phyloP scores from a whole-genome alignment of 1,140 invertebrate species.

The Brachionus manjavacas region DNA sequence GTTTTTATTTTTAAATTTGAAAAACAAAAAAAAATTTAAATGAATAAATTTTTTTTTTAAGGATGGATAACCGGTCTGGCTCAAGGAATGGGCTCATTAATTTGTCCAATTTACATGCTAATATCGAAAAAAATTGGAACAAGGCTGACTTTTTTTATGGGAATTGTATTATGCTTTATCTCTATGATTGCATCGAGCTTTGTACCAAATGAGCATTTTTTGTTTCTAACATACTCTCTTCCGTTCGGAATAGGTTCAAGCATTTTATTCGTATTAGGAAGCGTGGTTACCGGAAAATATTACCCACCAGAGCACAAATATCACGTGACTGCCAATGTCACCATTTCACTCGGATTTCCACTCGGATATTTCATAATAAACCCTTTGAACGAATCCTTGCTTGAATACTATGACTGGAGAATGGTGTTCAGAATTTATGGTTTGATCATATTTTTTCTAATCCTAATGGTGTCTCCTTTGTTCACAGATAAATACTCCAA shows the following conservation, averaged over 20 bases:
- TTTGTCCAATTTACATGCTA: background rate
- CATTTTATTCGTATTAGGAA: slow-evolving; percentile 7
- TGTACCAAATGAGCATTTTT: slow-evolving; percentile 39
- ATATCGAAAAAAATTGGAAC: background rate
- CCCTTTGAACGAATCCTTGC: slow-evolving; percentile 27
- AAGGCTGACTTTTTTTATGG: background rate
- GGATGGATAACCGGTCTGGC: slow-evolving; percentile 35
- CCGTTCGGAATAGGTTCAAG: slow-evolving; percentile 23
- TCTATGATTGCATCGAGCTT: background rate
- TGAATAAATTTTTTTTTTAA: background rate
- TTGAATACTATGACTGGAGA: slow-evolving; percentile 14
- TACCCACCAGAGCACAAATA: background rate
- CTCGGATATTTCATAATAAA: slow-evolving; percentile 25
- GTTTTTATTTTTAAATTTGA: background rate
- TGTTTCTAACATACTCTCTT: slow-evolving; percentile 34
- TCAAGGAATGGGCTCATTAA: slow-evolving; percentile 13
- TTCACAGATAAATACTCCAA: slow-evolving; percentile 30
- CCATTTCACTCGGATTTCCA: slow-evolving; percentile 28
- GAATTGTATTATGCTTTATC: background rate
- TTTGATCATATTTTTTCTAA: background rate
- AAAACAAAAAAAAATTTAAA: background rate
- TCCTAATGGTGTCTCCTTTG: background rate
- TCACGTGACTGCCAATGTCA: background rate
- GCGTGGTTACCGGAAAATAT: slow-evolving; percentile 1
- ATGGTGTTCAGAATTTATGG: background rate